Evolutionary conservation across 2,888 invertebrate species (phyloP).

Genomic region (Mesochorus sp.): DNA sequence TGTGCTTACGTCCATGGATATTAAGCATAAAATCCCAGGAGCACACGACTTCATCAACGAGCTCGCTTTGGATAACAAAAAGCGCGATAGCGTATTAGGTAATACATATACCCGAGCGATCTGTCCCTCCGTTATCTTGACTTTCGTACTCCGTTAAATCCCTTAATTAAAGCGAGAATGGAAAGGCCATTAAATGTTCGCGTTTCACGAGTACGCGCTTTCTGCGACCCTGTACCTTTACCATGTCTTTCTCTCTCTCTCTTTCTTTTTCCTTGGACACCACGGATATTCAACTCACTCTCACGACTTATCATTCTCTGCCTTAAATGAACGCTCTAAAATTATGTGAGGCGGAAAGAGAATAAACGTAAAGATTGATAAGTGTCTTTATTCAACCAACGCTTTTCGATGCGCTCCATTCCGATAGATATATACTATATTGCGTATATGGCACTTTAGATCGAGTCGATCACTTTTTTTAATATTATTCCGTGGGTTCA

Average conservation of each 20-base stretch:
- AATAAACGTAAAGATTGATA: constrained; percentile 59
- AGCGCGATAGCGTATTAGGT: background rate
- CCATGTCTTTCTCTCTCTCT: constrained; percentile 12
- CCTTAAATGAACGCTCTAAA: constrained; percentile 45
- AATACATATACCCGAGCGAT: constrained; percentile 24
- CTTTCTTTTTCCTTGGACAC: constrained; percentile 2
- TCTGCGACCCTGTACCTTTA: too few species aligned
- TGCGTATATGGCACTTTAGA: constrained; percentile 17
- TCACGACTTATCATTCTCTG: constrained; percentile 42
- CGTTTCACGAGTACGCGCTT: constrained; percentile 35
- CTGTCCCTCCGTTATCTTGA: constrained; percentile 59
- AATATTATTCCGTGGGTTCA: too few species aligned
- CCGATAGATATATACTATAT: background rate
- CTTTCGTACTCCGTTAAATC: constrained; percentile 64
- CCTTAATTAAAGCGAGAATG: constrained; percentile 63
- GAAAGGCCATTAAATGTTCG: constrained; percentile 61
- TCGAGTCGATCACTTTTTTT: background rate
- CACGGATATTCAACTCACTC: too few species aligned
- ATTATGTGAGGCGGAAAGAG: constrained; percentile 57
- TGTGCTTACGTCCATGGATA: constrained; percentile 48
- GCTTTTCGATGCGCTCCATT: constrained; percentile 39
- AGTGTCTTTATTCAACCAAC: constrained; percentile 34
- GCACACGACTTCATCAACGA: background rate
- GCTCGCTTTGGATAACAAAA: background rate
- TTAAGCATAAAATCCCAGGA: constrained; percentile 46